Conservation (phyloP, 2,888 invertebrate species). For the Acanthosepion pharaonis region DNA sequence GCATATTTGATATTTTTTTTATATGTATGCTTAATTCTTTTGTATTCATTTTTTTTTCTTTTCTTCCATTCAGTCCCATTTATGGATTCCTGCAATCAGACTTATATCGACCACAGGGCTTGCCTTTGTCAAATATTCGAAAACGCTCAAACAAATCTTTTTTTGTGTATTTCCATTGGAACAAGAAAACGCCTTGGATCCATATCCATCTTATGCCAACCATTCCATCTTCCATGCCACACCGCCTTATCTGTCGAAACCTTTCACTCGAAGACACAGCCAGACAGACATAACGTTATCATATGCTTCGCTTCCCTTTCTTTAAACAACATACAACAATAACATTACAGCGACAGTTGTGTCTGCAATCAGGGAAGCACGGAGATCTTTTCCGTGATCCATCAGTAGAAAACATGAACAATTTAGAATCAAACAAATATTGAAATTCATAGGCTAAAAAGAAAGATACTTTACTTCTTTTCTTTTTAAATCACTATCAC, state of each 20-base stretch:
- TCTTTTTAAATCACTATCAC: too few relatives aligned
- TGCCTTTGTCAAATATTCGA: neutral
- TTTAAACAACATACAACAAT: neutral
- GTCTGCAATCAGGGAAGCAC: neutral
- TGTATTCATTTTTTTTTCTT: neutral
- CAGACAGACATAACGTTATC: neutral
- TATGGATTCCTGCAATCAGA: neutral
- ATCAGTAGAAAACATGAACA: neutral
- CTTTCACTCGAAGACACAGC: neutral
- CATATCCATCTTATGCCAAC: neutral
- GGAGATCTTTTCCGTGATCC: neutral
- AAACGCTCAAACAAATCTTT: neutral
- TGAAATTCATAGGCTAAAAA: neutral
- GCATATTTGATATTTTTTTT: neutral
- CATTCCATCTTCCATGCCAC: neutral
- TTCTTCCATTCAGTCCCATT: neutral
- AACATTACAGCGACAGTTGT: neutral
- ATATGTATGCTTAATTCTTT: neutral
- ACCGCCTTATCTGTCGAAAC: neutral
- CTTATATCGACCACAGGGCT: neutral
- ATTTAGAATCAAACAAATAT: neutral
- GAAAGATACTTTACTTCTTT: rapidly evolving
- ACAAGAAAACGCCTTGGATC: neutral
- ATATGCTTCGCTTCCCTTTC: neutral
- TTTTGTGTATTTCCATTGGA: neutral